phyloP scores from a whole-genome alignment of 1,140 invertebrate species.

The Cydia pomonella region DNA sequence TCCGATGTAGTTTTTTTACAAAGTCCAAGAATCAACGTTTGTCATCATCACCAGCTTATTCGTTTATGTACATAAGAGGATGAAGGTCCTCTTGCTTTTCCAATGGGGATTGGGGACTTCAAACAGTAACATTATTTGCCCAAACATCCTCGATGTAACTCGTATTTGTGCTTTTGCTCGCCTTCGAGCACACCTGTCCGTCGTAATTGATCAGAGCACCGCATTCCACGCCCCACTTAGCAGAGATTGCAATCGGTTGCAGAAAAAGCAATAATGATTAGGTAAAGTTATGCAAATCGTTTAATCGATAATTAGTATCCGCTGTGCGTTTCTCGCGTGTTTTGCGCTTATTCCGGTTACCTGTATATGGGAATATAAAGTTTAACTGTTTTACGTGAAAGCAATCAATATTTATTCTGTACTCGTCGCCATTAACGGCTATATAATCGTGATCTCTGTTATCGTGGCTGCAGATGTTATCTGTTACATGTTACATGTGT shows the following conservation, averaged over 20 bases:
- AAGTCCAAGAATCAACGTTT: too few species aligned
- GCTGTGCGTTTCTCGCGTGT: neutral
- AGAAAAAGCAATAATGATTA: neutral
- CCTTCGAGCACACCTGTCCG: neutral
- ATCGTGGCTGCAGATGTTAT: neutral
- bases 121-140: neutral
- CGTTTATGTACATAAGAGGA: too few species aligned
- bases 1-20: too few species aligned
- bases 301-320: constrained; percentile 1
- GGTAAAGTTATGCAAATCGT: neutral
- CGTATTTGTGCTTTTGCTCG: neutral
- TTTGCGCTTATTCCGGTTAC: neutral
- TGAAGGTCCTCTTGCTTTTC: too few species aligned
- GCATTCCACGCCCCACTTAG: neutral
- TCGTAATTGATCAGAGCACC: neutral
- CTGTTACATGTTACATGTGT: neutral
- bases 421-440: neutral
- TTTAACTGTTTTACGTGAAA: neutral
- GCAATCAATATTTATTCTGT: neutral
- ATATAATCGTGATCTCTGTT: neutral
- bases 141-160: neutral
- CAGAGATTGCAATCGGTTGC: constrained; percentile 19
- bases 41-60: too few species aligned
- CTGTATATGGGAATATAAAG: too few species aligned
- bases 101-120: too few species aligned